Base-by-base conservation (phyloP, 2,797 vertebrate species). In the Enteromius anoplus region DNA sequence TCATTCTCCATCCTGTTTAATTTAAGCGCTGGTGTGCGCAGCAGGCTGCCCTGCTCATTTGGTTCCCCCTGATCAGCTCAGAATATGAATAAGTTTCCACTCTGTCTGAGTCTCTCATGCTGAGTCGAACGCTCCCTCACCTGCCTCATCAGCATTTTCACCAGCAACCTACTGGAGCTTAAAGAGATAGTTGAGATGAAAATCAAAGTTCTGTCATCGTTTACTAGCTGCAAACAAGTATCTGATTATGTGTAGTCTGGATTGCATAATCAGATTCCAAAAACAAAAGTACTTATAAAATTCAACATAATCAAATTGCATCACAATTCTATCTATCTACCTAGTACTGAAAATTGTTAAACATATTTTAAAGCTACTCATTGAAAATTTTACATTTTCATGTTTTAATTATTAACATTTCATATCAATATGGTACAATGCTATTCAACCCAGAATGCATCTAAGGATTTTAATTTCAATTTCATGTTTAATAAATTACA, bases 21-120 rank as follows among this genome's bases (percentile, higher is more conserved):
- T 73, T 84, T 72, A 79, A 55, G 70, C n/a, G 11, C 75, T 14
- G 76, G 68, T 84, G 66, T 72, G 68, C 76, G 0, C 82, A 79
- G 82, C 60, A 65, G 65, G 82, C 82, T 60, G 51, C 32, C 42
- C 53, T 51, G 51, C 66, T 84, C 75, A 71, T 69, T 70, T 72
- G 55, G 66, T 70, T 53, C 40, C 26, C 40, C 26, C 75, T 21
- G 51, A 65, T 70, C 75, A 78, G 81, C 51, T 83, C 75, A 53
- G 68, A 84, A 71, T 65, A 71, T 84, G 75, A 72, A 78, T 70
- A 77, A 64, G 68, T 72, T 78, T 78, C 34, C 34, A 42, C 47
- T 80, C 65, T 69, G 78, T 55, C 62, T 68, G 64, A 5, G 14
- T 76, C 32, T 76, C 53, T 62, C 72, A 75, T 2, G 29, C 26